phyloP scores from a whole-genome alignment of 1,140 invertebrate species.

The Theocolax elegans region DNA sequence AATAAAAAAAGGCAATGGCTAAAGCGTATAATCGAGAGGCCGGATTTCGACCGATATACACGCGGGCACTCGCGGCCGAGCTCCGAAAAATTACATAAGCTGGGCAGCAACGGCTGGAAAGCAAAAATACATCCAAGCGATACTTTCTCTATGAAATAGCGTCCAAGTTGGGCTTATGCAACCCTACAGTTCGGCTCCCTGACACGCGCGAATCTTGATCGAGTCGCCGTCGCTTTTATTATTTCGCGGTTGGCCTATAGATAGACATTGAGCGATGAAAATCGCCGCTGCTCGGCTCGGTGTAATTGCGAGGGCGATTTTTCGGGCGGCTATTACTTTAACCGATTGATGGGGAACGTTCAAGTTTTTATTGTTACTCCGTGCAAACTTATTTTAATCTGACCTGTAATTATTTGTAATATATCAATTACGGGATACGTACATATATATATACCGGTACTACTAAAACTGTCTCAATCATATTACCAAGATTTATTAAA shows the following conservation, averaged over 20 bases:
- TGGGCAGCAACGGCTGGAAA: conserved; percentile 58
- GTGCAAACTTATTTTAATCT: too few species aligned
- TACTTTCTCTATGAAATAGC: conserved; percentile 68
- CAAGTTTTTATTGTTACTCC: too few species aligned
- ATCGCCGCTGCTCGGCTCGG: not conserved
- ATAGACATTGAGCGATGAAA: not conserved
- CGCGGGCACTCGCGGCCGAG: not conserved
- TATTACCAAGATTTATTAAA: too few species aligned
- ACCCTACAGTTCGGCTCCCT: conserved; percentile 49
- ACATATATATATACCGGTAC: too few species aligned
- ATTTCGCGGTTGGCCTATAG: not conserved
- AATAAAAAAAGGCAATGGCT: conserved; percentile 8
- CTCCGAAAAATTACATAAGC: conserved; percentile 29
- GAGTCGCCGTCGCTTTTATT: not conserved
- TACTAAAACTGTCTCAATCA: too few species aligned
- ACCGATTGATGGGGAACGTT: too few species aligned
- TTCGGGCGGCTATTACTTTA: too few species aligned
- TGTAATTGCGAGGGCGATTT: too few species aligned
- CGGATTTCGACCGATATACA: not conserved
- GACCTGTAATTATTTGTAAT: too few species aligned
- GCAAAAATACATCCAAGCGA: conserved; percentile 55
- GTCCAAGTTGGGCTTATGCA: conserved; percentile 61
- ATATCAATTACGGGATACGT: too few species aligned
- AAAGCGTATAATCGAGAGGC: not conserved
- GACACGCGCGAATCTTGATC: conserved; percentile 45